A percentile compares a stretch with the other conserved stretches of the same genome.
These are phyloP conservation scores for Parthenolecanium corni DNA, from an alignment of 2,888 invertebrate species.

Conservation along the genomic window DNA sequence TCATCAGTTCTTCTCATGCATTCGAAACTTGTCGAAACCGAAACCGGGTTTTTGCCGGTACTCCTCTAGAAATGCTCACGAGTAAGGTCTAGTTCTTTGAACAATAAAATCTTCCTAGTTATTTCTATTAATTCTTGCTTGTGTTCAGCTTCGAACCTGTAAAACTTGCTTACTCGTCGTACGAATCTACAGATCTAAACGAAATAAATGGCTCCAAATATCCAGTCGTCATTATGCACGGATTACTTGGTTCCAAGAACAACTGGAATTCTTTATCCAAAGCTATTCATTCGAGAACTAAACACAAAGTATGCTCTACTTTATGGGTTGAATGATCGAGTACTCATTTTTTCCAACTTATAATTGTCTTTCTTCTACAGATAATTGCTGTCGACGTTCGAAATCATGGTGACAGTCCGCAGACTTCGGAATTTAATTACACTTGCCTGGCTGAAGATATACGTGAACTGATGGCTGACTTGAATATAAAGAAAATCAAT, in stretches of 20 bases:
- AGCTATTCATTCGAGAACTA: slow-evolving; percentile 51
- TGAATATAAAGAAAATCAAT: slow-evolving; percentile 51
- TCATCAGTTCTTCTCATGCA: no score
- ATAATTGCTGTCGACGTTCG: slow-evolving; percentile 74
- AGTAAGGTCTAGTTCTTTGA: no score
- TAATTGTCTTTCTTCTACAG: slow-evolving; percentile 25
- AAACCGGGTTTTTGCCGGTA: no score
- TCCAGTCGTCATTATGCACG: slow-evolving; percentile 34
- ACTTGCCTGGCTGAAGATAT: slow-evolving; percentile 63
- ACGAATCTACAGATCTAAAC: slow-evolving; percentile 25
- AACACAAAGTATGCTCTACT: slow-evolving; percentile 34
- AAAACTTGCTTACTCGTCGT: slow-evolving; percentile 28
- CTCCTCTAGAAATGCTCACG: no score
- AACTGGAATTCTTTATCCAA: slow-evolving; percentile 78
- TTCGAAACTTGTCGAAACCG: no score
- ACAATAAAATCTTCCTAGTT: no score
- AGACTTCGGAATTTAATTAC: slow-evolving; percentile 60
- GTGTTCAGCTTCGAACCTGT: slow-evolving; percentile 56
- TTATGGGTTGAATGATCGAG: background rate
- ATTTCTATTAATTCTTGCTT: no score
- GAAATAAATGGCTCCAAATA: slow-evolving; percentile 28
- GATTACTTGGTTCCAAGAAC: slow-evolving; percentile 61
- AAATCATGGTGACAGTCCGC: slow-evolving; percentile 91
- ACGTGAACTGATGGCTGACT: slow-evolving; percentile 49
- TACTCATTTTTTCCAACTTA: background rate